Evolutionary conservation across 1,140 invertebrate genomes (phyloP), one percentile per base, ranked within the genome.

Genomic region (Arctopsyche grandis): DNA sequence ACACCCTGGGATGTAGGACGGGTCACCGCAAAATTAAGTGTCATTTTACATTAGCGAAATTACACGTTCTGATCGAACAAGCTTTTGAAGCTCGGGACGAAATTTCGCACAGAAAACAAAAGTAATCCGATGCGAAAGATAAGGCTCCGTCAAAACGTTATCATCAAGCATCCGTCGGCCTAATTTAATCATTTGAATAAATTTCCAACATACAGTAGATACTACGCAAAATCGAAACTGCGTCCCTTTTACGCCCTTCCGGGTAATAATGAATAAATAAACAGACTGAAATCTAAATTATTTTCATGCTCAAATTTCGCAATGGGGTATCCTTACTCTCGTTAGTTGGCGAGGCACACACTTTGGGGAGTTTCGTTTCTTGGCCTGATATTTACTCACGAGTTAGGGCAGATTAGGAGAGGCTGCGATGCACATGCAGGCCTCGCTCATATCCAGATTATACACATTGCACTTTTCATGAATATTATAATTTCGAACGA

Each of bases 361-460:
- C 63, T 24, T 66, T 12, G 24, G 63, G 24, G 63, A 66, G 12
- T 66, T 66, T 66, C 24, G 63, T 66, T 66, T 66, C 63, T 66
- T 66, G 3, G 16, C 63, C 16, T 66, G 63, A 66, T 66, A 66
- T 66, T 66, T 66, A 66, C 63, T 66, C 63, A 21, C 24, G 19
- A 66, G 63, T 66, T 66, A 66, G 24, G 16, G 24, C 24, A 66
- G 63, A 66, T 66, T 66, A 66, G 7, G 63, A 66, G 63, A 4
- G 24, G 63, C 63, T 66, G 19, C 16, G 29, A 38, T 38, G 63
- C 63, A 24, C 63, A 66, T 21, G 63, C 24, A 66, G 24, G 63
- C 63, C 22, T 24, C 22, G 63, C 10, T 22, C 22, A 14, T 0
- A 16, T 19, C 19, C 63, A 21, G 63, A 66, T 66, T 66, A 66